Conservation (phyloP, 1,140 invertebrate species). For the Tetramorium parvispinum region DNA sequence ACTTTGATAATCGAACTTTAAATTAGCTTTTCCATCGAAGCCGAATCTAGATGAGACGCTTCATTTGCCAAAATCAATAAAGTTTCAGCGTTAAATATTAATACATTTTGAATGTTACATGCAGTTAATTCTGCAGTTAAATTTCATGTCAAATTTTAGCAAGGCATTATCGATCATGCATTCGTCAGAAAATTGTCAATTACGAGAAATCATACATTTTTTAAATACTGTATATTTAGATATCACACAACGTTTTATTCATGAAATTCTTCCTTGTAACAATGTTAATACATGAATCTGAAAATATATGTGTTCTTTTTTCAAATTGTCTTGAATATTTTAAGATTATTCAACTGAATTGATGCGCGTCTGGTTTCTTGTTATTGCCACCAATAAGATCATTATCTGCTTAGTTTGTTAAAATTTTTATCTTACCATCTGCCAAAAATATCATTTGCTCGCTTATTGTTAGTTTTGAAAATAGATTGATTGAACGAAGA, state of each 20-base stretch:
- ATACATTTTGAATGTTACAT: conserved; percentile 18
- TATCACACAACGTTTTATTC: neutral
- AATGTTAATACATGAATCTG: neutral
- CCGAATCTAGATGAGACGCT: neutral
- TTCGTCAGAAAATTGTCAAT: neutral
- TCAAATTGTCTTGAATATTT: conserved; percentile 10
- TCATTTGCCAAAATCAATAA: neutral
- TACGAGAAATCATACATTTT: neutral
- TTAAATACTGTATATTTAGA: neutral
- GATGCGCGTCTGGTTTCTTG: neutral
- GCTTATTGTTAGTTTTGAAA: neutral
- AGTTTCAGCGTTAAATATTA: neutral
- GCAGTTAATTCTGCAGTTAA: neutral
- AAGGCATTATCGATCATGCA: neutral
- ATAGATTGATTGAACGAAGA: neutral
- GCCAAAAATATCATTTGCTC: neutral
- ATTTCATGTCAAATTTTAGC: neutral
- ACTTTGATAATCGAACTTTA: neutral
- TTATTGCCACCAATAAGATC: neutral
- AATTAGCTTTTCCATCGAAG: neutral
- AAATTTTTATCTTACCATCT: neutral
- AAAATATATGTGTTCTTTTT: neutral
- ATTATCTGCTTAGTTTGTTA: neutral
- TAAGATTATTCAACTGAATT: neutral
- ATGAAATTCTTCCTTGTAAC: neutral